Conservation (phyloP, 2,888 invertebrate genomes). For the Rhagium mordax region DNA sequence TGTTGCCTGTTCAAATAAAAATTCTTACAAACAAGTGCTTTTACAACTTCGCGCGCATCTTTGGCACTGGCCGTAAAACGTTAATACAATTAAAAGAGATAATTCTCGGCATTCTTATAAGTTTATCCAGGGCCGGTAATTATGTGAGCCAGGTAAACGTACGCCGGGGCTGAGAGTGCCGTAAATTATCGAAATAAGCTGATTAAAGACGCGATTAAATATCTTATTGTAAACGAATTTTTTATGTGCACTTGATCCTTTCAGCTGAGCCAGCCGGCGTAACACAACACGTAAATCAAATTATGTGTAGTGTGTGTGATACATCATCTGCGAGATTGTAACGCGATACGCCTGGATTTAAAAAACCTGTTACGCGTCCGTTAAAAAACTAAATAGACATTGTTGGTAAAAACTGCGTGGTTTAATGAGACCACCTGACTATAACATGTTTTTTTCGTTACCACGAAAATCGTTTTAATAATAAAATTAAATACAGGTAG, state of each 20-base stretch:
- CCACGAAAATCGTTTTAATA: too few relatives aligned
- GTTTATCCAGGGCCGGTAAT: background rate
- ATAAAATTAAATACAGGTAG: too few relatives aligned
- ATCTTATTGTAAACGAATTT: background rate
- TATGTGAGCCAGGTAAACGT: background rate
- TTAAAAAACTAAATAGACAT: too few relatives aligned
- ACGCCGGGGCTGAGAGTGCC: background rate
- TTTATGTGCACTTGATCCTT: background rate
- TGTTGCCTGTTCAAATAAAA: constrained; percentile 53
- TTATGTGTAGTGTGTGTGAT: background rate
- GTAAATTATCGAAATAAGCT: background rate
- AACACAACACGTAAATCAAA: background rate
- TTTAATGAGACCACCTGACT: too few relatives aligned
- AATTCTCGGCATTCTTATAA: background rate
- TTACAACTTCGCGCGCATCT: constrained; percentile 40
- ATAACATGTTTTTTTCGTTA: too few relatives aligned
- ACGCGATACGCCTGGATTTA: background rate
- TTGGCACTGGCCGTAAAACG: constrained; percentile 8
- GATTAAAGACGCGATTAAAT: background rate
- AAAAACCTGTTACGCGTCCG: background rate
- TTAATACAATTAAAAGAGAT: constrained; percentile 1
- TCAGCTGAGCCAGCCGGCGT: background rate
- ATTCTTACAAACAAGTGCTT: constrained; percentile 47
- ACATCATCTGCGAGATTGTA: background rate
- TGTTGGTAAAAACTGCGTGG: too few relatives aligned